Evolutionary conservation across 2,797 vertebrate genomes (phyloP).

Genomic region (Alosa sapidissima): DNA sequence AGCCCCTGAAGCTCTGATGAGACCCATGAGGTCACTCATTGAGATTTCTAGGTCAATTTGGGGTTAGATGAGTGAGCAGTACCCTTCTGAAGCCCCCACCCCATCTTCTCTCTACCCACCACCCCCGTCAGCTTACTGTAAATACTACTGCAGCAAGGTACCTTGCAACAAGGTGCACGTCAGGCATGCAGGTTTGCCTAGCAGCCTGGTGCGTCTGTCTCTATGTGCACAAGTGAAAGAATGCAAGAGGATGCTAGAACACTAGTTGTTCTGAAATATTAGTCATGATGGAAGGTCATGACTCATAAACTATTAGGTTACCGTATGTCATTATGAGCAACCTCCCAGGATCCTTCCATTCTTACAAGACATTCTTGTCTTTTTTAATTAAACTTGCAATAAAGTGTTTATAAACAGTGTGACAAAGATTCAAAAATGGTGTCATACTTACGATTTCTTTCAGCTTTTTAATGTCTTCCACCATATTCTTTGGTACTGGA

Average conservation of each 20-base stretch:
- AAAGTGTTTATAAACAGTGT: not conserved
- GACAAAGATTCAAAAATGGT: not conserved
- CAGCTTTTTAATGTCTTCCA: not conserved
- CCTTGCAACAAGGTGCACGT: not conserved
- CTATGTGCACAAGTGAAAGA: not conserved
- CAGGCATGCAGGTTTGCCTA: not conserved
- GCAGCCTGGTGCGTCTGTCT: not conserved
- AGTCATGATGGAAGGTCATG: not conserved
- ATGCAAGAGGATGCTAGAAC: not conserved
- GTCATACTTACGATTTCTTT: constrained; percentile 43
- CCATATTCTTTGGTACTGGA: not conserved
- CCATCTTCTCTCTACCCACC: not conserved
- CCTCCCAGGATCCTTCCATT: not conserved
- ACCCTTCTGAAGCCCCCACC: not conserved
- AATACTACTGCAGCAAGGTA: not conserved
- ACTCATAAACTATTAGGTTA: not conserved
- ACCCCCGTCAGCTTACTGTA: not conserved
- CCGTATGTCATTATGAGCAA: too few species aligned
- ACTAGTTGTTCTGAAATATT: not conserved
- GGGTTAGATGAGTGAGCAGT: not conserved
- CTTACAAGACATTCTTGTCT: not conserved
- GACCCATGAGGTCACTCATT: not conserved
- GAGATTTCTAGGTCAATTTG: not conserved
- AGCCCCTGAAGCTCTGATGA: not conserved
- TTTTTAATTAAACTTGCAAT: not conserved